Base-by-base conservation (phyloP, 1,140 invertebrate species). In the Neuroterus valhalla region DNA sequence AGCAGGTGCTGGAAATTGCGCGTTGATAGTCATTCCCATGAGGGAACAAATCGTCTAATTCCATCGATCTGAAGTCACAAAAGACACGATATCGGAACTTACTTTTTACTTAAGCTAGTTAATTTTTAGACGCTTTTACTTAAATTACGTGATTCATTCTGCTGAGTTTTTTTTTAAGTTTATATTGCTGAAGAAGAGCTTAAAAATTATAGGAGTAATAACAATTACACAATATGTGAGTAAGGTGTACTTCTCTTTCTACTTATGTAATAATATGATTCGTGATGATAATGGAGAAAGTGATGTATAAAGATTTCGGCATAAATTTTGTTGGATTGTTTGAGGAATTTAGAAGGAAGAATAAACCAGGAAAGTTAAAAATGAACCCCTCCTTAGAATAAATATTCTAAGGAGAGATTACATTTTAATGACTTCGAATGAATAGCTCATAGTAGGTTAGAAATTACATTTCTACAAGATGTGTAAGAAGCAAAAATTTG, bases 151-250 rank as follows among this genome's bases (percentile, higher is more conserved):
- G 78, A 74, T 78, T 77, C 70, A 73, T 77, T 68, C 70, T 74
- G 17, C 74, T 80, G 79, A 79, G 79, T 79, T 82, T 75, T 75
- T 67, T 70, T 69, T 38, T 44, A 55, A 69, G 75, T 81, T 82
- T 82, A 78, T 75, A 82, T 76, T 79, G 72, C 80, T 82, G 80
- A 82, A 81, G 80, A 82, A 81, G 81, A 80, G 73, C 71, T 70
- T 62, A 44, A 68, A 43, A 21, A 50, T 17, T 31, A 1, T 38
- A 38, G 6, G 10, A 8, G 52, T 55, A 55, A 26, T 55, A 26
- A 55, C 52, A 67, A 23, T 14, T 6, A n/a, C 17, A 68, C 42
- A 68, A 23, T 11, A 43, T 68, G 66, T 68, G 15, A 14, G 21
- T 21, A 55, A 55, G 52, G 52, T 55, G 23, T 23, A 55, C 52